A percentile compares a stretch with the other conserved stretches of the same genome.
Conservation (phyloP, 2,113 vertebrate species). For the Epinephelus moara region DNA sequence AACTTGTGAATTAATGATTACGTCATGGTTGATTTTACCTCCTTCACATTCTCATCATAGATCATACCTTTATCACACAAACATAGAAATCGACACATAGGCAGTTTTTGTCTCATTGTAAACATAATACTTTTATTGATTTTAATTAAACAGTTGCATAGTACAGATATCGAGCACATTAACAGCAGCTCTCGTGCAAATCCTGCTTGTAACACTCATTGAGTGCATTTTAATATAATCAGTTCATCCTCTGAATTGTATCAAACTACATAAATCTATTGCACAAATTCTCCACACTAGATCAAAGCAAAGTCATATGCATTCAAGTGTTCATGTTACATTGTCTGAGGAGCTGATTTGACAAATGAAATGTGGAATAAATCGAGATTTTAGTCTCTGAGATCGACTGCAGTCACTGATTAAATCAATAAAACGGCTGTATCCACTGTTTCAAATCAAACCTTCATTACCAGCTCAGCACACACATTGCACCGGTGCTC, state of each 20-base stretch:
- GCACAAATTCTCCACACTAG: conserved; percentile 25
- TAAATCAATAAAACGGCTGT: neutral
- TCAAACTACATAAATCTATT: conserved; percentile 25
- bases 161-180: conserved; percentile 38
- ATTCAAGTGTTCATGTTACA: neutral
- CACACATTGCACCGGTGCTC: conserved; percentile 64
- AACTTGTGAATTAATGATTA: conserved; percentile 1
- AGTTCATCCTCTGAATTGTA: neutral
- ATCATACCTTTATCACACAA: neutral
- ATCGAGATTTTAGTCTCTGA: conserved; percentile 31
- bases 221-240: conserved; percentile 41
- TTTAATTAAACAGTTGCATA: conserved; percentile 62
- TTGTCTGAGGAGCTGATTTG: conserved; percentile 42
- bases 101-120: conserved; percentile 66
- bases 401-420: conserved; percentile 17
- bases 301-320: neutral
- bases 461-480: neutral
- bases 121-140: conserved; percentile 80
- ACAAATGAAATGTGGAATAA: conserved; percentile 44
- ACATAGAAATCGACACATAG: neutral
- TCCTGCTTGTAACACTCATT: conserved; percentile 29
- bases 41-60: neutral
- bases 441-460: conserved; percentile 4
- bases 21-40: neutral
- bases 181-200: conserved; percentile 63